These are phyloP conservation scores for Ceratotherium simum DNA, from an alignment of 2,113 vertebrate species.

Conservation along the genomic window DNA sequence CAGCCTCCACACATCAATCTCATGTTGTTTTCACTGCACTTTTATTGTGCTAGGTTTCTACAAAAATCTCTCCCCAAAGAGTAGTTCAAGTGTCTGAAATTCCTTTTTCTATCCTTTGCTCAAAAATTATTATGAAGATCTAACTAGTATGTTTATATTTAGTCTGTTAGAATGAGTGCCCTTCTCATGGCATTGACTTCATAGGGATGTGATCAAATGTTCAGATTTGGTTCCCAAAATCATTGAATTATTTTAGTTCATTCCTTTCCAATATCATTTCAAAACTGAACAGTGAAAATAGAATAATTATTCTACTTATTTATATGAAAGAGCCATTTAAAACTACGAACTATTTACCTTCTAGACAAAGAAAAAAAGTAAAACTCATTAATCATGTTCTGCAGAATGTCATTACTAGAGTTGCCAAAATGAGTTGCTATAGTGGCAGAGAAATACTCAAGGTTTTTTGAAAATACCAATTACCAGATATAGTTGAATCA, in stretches of 20 bases:
- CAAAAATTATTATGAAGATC: constrained; percentile 1
- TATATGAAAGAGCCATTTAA: constrained; percentile 71
- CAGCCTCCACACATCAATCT: neutral
- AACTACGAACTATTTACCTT: constrained; percentile 78
- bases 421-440: constrained; percentile 84
- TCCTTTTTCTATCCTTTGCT: neutral
- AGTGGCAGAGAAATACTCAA: constrained; percentile 87
- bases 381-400: constrained; percentile 85
- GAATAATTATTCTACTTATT: constrained; percentile 59
- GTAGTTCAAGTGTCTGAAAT: neutral
- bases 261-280: constrained; percentile 64
- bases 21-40: neutral
- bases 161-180: neutral
- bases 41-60: neutral
- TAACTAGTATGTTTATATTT: neutral
- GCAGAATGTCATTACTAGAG: constrained; percentile 86
- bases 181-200: neutral
- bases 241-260: constrained; percentile 38
- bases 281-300: constrained; percentile 41
- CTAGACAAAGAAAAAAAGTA: constrained; percentile 74
- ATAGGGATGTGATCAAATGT: neutral
- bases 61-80: neutral
- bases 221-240: constrained; percentile 40
- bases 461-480: constrained; percentile 84
- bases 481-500: constrained; percentile 83